Evolutionary conservation across 2,797 vertebrate species (phyloP).

Genomic region (Pempheris klunzingeri): DNA sequence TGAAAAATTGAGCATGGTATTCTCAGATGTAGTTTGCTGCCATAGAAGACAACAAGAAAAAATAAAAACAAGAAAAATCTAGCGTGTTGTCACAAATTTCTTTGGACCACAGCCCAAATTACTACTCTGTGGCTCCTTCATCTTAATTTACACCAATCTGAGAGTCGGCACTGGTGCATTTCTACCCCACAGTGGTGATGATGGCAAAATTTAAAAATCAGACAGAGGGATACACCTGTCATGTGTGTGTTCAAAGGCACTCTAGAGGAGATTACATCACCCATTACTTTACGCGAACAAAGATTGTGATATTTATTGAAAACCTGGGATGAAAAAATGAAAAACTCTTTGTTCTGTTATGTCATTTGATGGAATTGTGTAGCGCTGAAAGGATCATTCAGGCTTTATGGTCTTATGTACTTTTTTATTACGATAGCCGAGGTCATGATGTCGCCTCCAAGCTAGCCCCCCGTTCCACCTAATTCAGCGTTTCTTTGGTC

Average conservation of each 20-base stretch:
- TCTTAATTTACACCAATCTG: background rate
- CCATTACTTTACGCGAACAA: conserved; percentile 1
- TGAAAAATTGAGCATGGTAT: conserved; percentile 19
- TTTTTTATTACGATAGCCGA: background rate
- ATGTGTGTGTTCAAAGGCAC: conserved; percentile 10
- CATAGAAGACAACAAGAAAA: conserved; percentile 9
- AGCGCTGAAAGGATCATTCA: conserved; percentile 41
- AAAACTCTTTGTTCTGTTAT: background rate
- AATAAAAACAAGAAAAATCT: background rate
- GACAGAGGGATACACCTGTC: background rate
- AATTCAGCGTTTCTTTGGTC: background rate
- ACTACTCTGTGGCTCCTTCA: background rate
- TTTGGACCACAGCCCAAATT: background rate
- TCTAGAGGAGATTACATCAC: conserved; percentile 1
- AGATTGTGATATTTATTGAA: conserved; percentile 31
- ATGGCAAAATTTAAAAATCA: conserved; percentile 22
- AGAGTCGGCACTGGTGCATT: conserved; percentile 14
- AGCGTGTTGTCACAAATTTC: background rate
- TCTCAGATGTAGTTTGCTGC: conserved; percentile 14
- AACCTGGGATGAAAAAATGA: conserved; percentile 19
- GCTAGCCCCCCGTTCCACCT: background rate
- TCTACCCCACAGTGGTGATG: conserved; percentile 18
- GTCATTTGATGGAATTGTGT: conserved; percentile 2
- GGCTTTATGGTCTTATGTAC: background rate
- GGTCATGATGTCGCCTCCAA: background rate